Base-by-base conservation (phyloP, 30 jellyfish, hydroid and myxozoan genomes). In the Catostylus mosaicus region DNA sequence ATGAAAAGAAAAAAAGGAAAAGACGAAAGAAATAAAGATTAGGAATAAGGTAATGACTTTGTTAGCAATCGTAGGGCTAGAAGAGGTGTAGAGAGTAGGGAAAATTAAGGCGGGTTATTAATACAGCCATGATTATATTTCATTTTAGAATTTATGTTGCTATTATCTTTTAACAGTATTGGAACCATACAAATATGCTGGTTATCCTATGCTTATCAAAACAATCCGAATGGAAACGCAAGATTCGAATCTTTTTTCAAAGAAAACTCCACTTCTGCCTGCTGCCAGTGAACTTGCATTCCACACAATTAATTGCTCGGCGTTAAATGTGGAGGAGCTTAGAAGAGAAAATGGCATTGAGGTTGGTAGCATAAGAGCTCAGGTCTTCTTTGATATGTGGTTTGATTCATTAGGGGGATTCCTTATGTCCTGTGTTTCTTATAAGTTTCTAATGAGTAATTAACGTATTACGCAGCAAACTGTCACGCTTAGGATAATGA, bases 101-200 rank as follows among this genome's bases (percentile, higher is more conserved):
- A n/a, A n/a, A n/a, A n/a, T n/a, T n/a, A n/a, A n/a, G n/a, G n/a
- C n/a, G n/a, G n/a, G n/a, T n/a, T n/a, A n/a, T n/a, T n/a, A n/a
- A n/a, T n/a, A n/a, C n/a, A n/a, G n/a, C n/a, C 56, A 43, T 6
- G 56, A 43, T 43, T 6, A 6, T 43, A 6, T 16, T 43, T 43
- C 56, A 43, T 43, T 16, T 43, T 43, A 43, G 56, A 8, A 43
- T 43, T 43, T 43, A 6, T 43, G n/a, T n/a, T 43, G 56, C 16
- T 8, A 46, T 34, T 43, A 12, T 19, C 23, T 29, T n/a, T 5
- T 79, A 40, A 32, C 69, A 88, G 99, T 83, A 0, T 71, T 95
- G 52, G 95, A 89, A 60, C 99, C 99, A 8, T 95, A 95, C 90
- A 95, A 95, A 79, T 95, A 89, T 68, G 90, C 99, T 56, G 99